phyloP scores from a whole-genome alignment of 2,113 vertebrate species.

The Perca schrenkii region DNA sequence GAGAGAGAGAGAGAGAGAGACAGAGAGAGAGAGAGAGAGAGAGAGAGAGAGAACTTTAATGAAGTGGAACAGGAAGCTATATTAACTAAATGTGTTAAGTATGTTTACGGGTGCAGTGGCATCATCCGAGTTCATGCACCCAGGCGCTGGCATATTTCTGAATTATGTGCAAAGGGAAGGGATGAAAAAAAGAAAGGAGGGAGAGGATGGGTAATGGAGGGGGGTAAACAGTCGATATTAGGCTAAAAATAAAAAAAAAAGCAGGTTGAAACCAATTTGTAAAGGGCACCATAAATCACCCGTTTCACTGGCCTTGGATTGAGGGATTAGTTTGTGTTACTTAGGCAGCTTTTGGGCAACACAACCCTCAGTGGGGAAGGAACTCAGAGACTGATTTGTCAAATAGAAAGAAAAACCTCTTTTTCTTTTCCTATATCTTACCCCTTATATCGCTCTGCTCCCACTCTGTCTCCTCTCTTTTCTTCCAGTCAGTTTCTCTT shows the following conservation, averaged over 20 bases:
- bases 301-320: conserved; percentile 88
- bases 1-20: conserved; percentile 1
- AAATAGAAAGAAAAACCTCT: conserved; percentile 71
- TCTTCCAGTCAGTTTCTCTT: conserved; percentile 4
- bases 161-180: conserved; percentile 14
- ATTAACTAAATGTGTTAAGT: conserved; percentile 57
- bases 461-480: neutral
- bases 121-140: conserved; percentile 19
- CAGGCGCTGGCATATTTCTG: conserved; percentile 6
- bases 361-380: conserved; percentile 81
- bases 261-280: conserved; percentile 89
- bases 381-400: conserved; percentile 82
- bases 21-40: neutral
- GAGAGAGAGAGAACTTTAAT: conserved; percentile 38
- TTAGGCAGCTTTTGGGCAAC: conserved; percentile 87
- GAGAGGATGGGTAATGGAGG: neutral
- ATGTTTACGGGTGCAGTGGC: conserved; percentile 33
- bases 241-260: conserved; percentile 42
- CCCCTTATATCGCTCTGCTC: neutral
- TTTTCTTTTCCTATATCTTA: neutral
- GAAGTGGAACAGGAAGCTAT: conserved; percentile 51
- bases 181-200: neutral
- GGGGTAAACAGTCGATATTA: conserved; percentile 42
- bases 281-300: conserved; percentile 91
- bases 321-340: conserved; percentile 90